phyloP scores from a whole-genome alignment of 1,140 invertebrate species.

The Drosophila tropicalis region DNA sequence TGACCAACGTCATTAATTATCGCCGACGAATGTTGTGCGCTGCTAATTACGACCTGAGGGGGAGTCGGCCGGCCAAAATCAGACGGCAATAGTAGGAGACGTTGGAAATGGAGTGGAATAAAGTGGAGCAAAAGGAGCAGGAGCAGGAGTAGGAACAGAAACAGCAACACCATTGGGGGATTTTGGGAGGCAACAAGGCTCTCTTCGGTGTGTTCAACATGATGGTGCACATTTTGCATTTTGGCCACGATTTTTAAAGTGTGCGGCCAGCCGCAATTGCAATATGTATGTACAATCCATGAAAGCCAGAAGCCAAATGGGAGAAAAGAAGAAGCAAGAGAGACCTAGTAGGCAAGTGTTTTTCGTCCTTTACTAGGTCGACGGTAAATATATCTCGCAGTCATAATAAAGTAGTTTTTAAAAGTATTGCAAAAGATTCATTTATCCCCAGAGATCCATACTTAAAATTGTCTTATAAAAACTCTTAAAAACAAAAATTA shows the following conservation, averaged over 20 bases:
- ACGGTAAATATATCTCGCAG: background rate
- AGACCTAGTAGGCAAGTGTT: background rate
- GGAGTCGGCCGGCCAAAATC: slow-evolving; percentile 38
- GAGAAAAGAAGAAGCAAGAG: background rate
- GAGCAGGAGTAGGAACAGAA: background rate
- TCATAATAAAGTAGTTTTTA: too few species aligned
- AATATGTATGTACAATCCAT: slow-evolving; percentile 38
- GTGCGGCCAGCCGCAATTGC: slow-evolving; percentile 67
- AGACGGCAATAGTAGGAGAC: background rate
- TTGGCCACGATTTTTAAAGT: slow-evolving; percentile 67
- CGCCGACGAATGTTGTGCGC: slow-evolving; percentile 66
- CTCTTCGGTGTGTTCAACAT: slow-evolving; percentile 52
- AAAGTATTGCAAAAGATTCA: background rate
- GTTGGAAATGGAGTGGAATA: background rate
- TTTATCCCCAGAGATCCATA: background rate
- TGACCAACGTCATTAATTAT: slow-evolving; percentile 82
- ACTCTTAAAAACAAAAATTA: background rate
- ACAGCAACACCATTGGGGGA: too few species aligned
- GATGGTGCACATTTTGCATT: slow-evolving; percentile 72
- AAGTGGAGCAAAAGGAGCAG: slow-evolving; percentile 5
- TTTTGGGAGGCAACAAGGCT: background rate
- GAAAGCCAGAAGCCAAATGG: slow-evolving; percentile 16
- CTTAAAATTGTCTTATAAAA: background rate
- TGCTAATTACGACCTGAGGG: slow-evolving; percentile 72
- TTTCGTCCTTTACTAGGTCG: slow-evolving; percentile 2